phyloP scores from a whole-genome alignment of 2,797 vertebrate genomes.

The Fringilla coelebs region DNA sequence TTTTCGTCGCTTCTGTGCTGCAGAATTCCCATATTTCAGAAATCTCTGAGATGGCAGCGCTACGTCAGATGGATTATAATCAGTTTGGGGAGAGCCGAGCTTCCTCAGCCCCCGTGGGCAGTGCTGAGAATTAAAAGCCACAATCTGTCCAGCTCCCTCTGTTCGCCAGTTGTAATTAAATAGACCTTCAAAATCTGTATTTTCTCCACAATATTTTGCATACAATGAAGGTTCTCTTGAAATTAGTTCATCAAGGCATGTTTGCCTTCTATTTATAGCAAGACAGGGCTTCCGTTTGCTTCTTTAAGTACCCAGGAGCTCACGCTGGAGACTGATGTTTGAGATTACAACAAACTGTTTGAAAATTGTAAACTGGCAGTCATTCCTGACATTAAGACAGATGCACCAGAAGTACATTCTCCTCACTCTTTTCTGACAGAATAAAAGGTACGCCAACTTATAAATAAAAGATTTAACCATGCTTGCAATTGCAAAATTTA shows the following conservation, averaged over 20 bases:
- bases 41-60: not conserved
- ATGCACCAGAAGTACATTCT: not conserved
- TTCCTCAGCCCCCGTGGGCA: not conserved
- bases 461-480: slow-evolving; percentile 52
- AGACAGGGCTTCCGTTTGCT: not conserved
- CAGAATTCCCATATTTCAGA: not conserved
- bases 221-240: not conserved
- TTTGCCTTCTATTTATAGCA: not conserved
- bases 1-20: not conserved
- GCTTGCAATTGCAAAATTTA: slow-evolving; percentile 36
- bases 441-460: not conserved
- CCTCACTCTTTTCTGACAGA: slow-evolving; percentile 11
- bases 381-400: not conserved
- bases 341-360: not conserved
- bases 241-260: not conserved
- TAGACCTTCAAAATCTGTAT: not conserved
- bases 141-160: slow-evolving; percentile 35
- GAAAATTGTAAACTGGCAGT: slow-evolving; percentile 4
- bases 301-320: not conserved
- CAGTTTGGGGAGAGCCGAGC: not conserved
- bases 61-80: not conserved
- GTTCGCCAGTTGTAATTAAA: not conserved
- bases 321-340: not conserved
- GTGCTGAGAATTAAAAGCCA: slow-evolving; percentile 38
- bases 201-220: slow-evolving; percentile 2